Conservation (phyloP, 2,888 invertebrate species). For the Pachydiplax longipennis region DNA sequence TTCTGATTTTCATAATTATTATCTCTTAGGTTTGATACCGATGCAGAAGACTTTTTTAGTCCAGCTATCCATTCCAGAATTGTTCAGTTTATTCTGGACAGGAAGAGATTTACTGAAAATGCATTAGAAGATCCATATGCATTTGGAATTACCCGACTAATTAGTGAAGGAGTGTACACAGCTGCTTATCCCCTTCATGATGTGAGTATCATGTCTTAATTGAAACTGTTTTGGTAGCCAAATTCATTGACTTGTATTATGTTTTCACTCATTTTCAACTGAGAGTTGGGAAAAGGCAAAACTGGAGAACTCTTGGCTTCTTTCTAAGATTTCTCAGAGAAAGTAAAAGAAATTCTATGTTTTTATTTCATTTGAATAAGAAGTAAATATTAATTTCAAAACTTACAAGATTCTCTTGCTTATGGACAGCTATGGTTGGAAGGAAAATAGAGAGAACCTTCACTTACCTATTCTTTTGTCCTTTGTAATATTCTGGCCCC, state of each 20-base stretch:
- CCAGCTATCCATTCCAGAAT: conserved; percentile 86
- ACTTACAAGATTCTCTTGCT: too few species aligned
- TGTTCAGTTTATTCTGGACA: conserved; percentile 89
- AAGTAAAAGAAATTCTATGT: too few species aligned
- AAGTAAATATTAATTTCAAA: too few species aligned
- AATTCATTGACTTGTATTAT: neutral
- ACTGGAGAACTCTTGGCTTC: too few species aligned
- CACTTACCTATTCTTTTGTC: too few species aligned
- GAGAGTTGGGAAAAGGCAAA: too few species aligned
- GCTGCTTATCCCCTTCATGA: conserved; percentile 91
- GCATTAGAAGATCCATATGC: conserved; percentile 72
- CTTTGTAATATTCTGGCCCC: too few species aligned
- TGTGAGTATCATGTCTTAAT: conserved; percentile 63
- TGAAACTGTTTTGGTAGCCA: neutral
- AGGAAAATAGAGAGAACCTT: too few species aligned
- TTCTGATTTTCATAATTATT: conserved; percentile 28
- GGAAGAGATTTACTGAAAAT: conserved; percentile 79
- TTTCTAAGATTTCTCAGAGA: too few species aligned
- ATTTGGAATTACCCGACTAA: conserved; percentile 76
- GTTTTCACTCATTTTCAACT: too few species aligned
- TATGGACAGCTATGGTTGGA: too few species aligned
- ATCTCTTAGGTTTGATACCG: conserved; percentile 77
- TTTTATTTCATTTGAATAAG: too few species aligned
- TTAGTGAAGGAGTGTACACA: conserved; percentile 75
- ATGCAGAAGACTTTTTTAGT: conserved; percentile 83